phyloP scores from a whole-genome alignment of 1,140 invertebrate species.

The Pissodes strobi region DNA sequence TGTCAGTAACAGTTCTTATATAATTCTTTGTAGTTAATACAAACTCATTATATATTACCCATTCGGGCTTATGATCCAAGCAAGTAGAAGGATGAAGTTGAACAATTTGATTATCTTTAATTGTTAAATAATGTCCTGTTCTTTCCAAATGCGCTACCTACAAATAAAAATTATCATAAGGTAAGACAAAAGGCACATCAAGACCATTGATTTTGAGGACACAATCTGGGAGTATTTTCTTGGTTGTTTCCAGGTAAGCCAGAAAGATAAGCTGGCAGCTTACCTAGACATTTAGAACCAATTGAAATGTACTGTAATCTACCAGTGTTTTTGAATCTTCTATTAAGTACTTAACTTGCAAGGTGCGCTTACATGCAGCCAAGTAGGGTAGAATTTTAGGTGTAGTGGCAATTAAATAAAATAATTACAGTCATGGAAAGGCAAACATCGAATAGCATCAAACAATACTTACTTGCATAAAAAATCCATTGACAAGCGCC shows the following conservation, averaged over 20 bases:
- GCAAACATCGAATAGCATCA: conserved; percentile 1
- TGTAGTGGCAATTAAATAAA: neutral
- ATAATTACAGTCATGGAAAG: neutral
- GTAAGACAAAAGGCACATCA: too few species aligned
- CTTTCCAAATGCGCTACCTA: conserved; percentile 93
- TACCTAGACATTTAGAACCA: too few species aligned
- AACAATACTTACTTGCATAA: conserved; percentile 89
- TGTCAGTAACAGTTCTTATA: conserved; percentile 97
- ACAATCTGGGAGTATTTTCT: conserved; percentile 22
- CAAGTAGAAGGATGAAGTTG: conserved; percentile 98
- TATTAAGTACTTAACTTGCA: too few species aligned
- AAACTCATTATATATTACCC: conserved; percentile 99
- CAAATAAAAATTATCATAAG: conserved; percentile 17
- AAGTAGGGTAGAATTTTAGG: too few species aligned
- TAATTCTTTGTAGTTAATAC: conserved; percentile 99
- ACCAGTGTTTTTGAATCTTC: too few species aligned
- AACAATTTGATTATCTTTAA: conserved; percentile 99
- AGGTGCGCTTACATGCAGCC: too few species aligned
- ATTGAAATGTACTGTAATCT: too few species aligned
- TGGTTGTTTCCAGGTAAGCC: too few species aligned
- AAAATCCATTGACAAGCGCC: conserved; percentile 96
- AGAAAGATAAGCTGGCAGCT: too few species aligned
- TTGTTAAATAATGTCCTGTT: conserved; percentile 96
- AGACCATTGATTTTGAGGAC: neutral
- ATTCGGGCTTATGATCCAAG: conserved; percentile 98